Conservation (phyloP, 2,888 invertebrate species). For the Xestia ashworthii region DNA sequence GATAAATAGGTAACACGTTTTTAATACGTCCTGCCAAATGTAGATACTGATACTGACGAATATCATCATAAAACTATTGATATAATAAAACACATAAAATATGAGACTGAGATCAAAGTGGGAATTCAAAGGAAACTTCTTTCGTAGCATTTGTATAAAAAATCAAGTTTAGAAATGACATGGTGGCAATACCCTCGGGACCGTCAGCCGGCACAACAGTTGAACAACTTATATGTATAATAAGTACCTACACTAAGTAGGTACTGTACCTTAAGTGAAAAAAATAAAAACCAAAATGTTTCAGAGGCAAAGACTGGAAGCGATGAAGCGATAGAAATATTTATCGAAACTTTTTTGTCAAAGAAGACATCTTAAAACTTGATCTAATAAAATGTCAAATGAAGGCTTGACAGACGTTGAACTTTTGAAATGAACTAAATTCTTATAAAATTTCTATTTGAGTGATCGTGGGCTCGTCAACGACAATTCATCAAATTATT, state of each 20-base stretch:
- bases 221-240: background rate
- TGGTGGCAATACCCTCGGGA: background rate
- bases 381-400: conserved; percentile 4
- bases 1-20: background rate
- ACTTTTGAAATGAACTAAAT: conserved; percentile 2
- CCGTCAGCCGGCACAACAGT: background rate
- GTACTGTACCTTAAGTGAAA: background rate
- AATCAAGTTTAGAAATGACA: conserved; percentile 4
- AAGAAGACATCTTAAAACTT: conserved; percentile 5
- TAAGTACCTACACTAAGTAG: too few species aligned
- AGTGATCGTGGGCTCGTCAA: conserved; percentile 19
- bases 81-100: conserved; percentile 2
- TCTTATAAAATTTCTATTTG: conserved; percentile 3
- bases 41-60: background rate
- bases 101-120: conserved; percentile 10
- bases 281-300: background rate
- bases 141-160: background rate
- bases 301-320: background rate
- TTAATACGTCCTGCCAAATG: background rate
- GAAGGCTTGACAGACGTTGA: background rate
- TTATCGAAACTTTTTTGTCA: conserved; percentile 10
- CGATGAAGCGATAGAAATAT: background rate
- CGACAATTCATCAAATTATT: conserved; percentile 28
- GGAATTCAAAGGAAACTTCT: conserved; percentile 6
- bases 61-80: background rate